Percentiles rank a stretch among this genome's conserved stretches.
Conservation (phyloP, 1,140 invertebrate genomes). For the Drosophila nebulosa region DNA sequence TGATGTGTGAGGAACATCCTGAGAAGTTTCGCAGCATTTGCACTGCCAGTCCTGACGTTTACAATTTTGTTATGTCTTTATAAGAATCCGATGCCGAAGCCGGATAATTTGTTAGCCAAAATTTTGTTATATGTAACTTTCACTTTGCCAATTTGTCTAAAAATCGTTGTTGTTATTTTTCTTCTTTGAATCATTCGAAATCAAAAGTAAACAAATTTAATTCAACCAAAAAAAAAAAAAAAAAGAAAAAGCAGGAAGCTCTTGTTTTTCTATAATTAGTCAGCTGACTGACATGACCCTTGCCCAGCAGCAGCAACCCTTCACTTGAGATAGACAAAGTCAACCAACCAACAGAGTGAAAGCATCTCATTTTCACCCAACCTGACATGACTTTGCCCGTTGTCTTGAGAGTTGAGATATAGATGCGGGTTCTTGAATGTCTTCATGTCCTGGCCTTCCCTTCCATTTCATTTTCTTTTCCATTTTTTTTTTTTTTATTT, state of each 20-base stretch:
- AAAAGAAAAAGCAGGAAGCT: too few relatives aligned
- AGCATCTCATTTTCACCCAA: conserved; percentile 77
- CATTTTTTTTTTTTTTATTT: conserved; percentile 49
- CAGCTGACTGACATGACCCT: not conserved
- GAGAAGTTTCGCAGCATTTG: conserved; percentile 82
- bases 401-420: not conserved
- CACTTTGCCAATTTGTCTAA: too few relatives aligned
- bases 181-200: too few relatives aligned
- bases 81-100: conserved; percentile 43
- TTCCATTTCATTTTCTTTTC: conserved; percentile 3
- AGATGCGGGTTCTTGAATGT: conserved; percentile 32
- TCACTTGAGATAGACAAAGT: not conserved
- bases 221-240: too few relatives aligned
- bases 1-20: conserved; percentile 83
- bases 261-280: not conserved
- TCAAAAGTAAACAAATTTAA: too few relatives aligned
- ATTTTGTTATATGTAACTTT: too few relatives aligned
- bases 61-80: conserved; percentile 58
- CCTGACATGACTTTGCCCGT: conserved; percentile 23
- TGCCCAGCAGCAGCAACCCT: not conserved
- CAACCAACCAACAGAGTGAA: conserved; percentile 41
- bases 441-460: conserved; percentile 60
- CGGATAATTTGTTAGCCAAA: too few relatives aligned
- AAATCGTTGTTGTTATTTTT: too few relatives aligned
- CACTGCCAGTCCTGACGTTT: conserved; percentile 50